phyloP scores from a whole-genome alignment of 2,797 vertebrate species.

The Falco naumanni region DNA sequence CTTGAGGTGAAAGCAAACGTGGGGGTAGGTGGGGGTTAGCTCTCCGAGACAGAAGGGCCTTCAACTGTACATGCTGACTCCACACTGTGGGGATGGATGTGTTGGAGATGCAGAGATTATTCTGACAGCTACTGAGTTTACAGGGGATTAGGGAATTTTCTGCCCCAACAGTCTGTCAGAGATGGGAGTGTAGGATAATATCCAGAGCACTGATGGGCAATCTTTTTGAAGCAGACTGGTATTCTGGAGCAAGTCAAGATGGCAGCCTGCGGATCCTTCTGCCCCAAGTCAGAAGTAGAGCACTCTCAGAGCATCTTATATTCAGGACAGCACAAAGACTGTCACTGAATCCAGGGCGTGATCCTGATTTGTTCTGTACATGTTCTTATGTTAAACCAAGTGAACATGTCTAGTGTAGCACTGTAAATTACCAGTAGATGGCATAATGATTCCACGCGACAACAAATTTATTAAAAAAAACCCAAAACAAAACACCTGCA shows the following conservation, averaged over 20 bases:
- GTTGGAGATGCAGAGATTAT: neutral
- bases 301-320: neutral
- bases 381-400: neutral
- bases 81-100: neutral
- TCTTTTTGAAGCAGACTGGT: neutral
- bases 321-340: neutral
- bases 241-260: neutral
- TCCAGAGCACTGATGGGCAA: neutral
- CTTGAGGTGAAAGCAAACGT: neutral
- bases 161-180: neutral
- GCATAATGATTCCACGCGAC: neutral
- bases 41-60: neutral
- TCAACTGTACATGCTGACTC: rapidly evolving
- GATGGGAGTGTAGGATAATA: neutral
- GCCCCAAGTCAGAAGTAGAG: neutral
- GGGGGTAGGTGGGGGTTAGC: neutral
- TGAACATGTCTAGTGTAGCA: neutral
- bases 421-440: conserved; percentile 25
- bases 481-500: neutral
- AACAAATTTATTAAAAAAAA: neutral
- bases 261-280: neutral
- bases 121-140: neutral
- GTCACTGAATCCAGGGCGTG: neutral
- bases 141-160: neutral
- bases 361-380: neutral